Percentiles rank a stretch among this genome's conserved stretches.
Conservation (phyloP, 30 jellyfish, hydroid and myxozoan genomes). For the Sanderia malayensis region DNA sequence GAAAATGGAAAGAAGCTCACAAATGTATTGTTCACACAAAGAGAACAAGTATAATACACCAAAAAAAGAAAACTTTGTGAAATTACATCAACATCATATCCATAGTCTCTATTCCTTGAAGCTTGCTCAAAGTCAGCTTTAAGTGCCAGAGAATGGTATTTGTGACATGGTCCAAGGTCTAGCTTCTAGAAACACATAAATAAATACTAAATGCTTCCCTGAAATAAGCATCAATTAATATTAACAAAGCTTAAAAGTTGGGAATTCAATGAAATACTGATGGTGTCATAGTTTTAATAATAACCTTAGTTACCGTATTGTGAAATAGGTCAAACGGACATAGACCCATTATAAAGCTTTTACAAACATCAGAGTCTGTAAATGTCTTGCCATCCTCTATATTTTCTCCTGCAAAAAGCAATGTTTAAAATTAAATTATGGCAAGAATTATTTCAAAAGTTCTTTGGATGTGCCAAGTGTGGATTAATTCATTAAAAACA, state of each 20-base stretch:
- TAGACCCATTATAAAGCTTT: conserved; percentile 89
- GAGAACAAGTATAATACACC: too few relatives aligned
- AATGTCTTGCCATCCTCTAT: conserved; percentile 71
- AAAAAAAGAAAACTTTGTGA: too few relatives aligned
- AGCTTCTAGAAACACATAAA: conserved; percentile 61
- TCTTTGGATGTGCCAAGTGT: too few relatives aligned
- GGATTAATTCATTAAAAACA: too few relatives aligned
- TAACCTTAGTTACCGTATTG: conserved; percentile 78
- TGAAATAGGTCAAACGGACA: conserved; percentile 94
- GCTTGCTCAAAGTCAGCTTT: conserved; percentile 97
- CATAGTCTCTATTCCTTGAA: conserved; percentile 68
- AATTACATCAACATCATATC: conserved; percentile 89
- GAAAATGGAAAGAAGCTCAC: too few relatives aligned
- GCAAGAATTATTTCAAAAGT: too few relatives aligned
- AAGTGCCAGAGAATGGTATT: conserved; percentile 86
- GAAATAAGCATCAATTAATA: too few relatives aligned
- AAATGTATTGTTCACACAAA: too few relatives aligned
- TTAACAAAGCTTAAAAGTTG: too few relatives aligned
- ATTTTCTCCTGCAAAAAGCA: conserved; percentile 68
- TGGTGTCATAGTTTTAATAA: too few relatives aligned
- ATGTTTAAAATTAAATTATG: background rate
- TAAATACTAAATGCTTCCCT: too few relatives aligned
- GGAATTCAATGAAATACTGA: too few relatives aligned
- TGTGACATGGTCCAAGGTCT: conserved; percentile 95
- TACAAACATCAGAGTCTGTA: conserved; percentile 86